A percentile compares a stretch with the other conserved stretches of the same genome.
These are phyloP conservation scores for Lampris incognitus DNA, from an alignment of 2,113 vertebrate genomes.

Conservation along the genomic window DNA sequence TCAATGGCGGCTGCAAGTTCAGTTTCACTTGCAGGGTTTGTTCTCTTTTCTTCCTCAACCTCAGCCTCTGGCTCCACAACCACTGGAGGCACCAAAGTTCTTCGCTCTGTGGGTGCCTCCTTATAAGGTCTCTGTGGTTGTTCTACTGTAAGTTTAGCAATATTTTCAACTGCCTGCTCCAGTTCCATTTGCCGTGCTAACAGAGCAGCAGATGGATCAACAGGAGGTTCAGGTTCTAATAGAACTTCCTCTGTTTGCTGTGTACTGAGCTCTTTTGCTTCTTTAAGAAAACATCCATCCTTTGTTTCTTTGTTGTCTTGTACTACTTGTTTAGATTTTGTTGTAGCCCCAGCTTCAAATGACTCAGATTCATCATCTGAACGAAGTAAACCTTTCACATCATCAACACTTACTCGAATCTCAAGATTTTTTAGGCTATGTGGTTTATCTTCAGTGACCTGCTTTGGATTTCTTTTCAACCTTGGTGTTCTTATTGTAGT, in stretches of 20 bases:
- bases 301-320: slow-evolving; percentile 78
- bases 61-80: slow-evolving; percentile 71
- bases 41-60: slow-evolving; percentile 89
- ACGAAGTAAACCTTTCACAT: slow-evolving; percentile 83
- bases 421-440: slow-evolving; percentile 87
- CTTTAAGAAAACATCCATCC: slow-evolving; percentile 72
- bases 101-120: slow-evolving; percentile 78
- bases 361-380: slow-evolving; percentile 79
- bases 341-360: slow-evolving; percentile 53
- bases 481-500: slow-evolving; percentile 89
- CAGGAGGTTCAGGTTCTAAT: slow-evolving; percentile 77
- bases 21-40: slow-evolving; percentile 92
- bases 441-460: slow-evolving; percentile 81
- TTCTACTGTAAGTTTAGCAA: slow-evolving; percentile 90
- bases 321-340: slow-evolving; percentile 71
- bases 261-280: slow-evolving; percentile 69
- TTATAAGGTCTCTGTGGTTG: slow-evolving; percentile 84
- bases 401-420: slow-evolving; percentile 85
- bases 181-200: slow-evolving; percentile 93
- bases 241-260: slow-evolving; percentile 82
- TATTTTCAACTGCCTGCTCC: slow-evolving; percentile 95
- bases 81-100: slow-evolving; percentile 78
- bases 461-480: slow-evolving; percentile 85
- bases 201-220: slow-evolving; percentile 84
- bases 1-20: slow-evolving; percentile 97